These are phyloP conservation scores for Sabellastarte sp. DNA, from an alignment of 2,888 invertebrate genomes.

Conservation along the genomic window DNA sequence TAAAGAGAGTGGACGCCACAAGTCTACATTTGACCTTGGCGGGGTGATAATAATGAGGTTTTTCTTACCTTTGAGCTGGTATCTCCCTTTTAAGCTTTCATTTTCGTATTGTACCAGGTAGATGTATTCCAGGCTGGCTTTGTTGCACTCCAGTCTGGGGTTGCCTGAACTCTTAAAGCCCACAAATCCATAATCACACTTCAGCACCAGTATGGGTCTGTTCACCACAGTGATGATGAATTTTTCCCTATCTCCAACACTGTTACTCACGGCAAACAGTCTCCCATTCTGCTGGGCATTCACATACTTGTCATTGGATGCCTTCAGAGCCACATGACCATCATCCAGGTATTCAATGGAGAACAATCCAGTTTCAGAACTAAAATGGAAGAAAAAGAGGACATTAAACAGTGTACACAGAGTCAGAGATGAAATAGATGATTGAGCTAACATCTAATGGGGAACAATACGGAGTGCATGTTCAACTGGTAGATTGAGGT, in stretches of 20 bases:
- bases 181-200: constrained; percentile 94
- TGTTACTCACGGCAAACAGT: constrained; percentile 82
- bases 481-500: no score
- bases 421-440: no score
- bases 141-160: constrained; percentile 28
- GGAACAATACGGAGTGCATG: no score
- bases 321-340: constrained; percentile 87
- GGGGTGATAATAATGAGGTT: no score
- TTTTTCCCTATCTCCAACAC: constrained; percentile 77
- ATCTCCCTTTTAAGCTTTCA: constrained; percentile 16
- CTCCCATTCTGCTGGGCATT: constrained; percentile 93
- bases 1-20: no score
- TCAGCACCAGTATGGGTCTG: constrained; percentile 87
- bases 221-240: constrained; percentile 1
- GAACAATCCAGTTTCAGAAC: no score
- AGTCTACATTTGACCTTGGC: no score
- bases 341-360: constrained; percentile 89
- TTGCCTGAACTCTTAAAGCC: constrained; percentile 61
- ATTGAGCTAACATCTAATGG: no score
- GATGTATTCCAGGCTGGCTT: constrained; percentile 22
- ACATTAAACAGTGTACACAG: no score
- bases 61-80: constrained; percentile 29
- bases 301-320: constrained; percentile 90
- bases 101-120: constrained; percentile 15
- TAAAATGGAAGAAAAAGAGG: no score